Evolutionary conservation across 2,113 vertebrate genomes (phyloP).

Genomic region (Perca schrenkii): DNA sequence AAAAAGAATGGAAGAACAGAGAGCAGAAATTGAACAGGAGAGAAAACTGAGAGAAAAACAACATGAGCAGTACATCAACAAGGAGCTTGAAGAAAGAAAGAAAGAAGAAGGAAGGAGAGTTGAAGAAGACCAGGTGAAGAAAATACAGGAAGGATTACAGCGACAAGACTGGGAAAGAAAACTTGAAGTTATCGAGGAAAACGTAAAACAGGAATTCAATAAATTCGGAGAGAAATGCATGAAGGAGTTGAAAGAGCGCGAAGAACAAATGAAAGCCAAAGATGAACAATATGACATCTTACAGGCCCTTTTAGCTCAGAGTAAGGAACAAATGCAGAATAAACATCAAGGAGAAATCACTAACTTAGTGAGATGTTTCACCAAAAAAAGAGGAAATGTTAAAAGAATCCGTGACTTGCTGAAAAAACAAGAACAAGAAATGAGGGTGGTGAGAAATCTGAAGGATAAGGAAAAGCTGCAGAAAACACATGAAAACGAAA

Average conservation of each 20-base stretch:
- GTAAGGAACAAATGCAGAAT: not conserved
- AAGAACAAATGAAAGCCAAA: not conserved
- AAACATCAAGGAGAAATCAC: not conserved
- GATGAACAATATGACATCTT: not conserved
- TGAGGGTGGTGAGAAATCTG: not conserved
- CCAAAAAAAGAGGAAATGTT: not conserved
- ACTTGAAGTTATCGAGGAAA: not conserved
- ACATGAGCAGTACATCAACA: not conserved
- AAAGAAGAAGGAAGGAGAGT: not conserved
- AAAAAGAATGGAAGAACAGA: conserved; percentile 9
- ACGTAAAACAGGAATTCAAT: too few relatives aligned
- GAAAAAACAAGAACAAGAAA: not conserved
- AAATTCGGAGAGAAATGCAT: not conserved
- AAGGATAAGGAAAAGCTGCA: not conserved
- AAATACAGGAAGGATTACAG: not conserved
- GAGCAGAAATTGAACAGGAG: not conserved
- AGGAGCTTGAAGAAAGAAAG: not conserved
- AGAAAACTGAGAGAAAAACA: not conserved
- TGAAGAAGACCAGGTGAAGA: not conserved
- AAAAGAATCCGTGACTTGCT: not conserved
- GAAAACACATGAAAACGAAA: not conserved
- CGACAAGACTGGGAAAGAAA: not conserved
- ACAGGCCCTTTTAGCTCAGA: not conserved
- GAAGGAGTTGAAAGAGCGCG: not conserved
- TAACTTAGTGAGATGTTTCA: not conserved